These are phyloP conservation scores for Atherinomorus stipes DNA, from an alignment of 2,113 vertebrate genomes.

Conservation along the genomic window DNA sequence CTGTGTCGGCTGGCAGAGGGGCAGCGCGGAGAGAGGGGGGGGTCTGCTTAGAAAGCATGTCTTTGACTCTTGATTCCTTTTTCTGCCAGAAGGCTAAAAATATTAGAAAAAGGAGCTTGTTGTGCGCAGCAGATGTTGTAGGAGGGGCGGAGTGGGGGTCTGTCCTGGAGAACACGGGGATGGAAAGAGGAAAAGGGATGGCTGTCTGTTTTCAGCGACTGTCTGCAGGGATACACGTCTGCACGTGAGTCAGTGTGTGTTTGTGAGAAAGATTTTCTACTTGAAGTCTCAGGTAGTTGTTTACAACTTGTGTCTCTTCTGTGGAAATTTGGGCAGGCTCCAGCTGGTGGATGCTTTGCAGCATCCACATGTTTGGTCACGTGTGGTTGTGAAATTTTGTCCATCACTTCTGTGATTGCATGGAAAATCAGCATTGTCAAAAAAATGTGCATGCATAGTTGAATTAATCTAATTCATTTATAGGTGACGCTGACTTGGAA, in stretches of 20 bases:
- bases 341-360: slow-evolving; percentile 19
- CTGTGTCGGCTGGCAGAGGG: slow-evolving; percentile 55
- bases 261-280: slow-evolving; percentile 22
- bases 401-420: background rate
- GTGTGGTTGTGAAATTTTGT: slow-evolving; percentile 6
- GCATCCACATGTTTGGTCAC: slow-evolving; percentile 8
- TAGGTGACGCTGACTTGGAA: background rate
- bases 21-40: slow-evolving; percentile 38
- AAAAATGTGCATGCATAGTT: background rate
- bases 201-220: slow-evolving; percentile 45
- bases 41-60: slow-evolving; percentile 69
- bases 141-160: slow-evolving; percentile 26
- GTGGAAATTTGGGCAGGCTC: slow-evolving; percentile 23
- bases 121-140: slow-evolving; percentile 65
- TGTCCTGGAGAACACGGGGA: slow-evolving; percentile 25
- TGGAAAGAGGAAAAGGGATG: slow-evolving; percentile 37
- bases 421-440: no score
- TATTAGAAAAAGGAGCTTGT: slow-evolving; percentile 75
- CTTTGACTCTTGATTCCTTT: slow-evolving; percentile 70
- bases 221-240: slow-evolving; percentile 43
- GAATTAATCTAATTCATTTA: background rate
- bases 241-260: slow-evolving; percentile 25
- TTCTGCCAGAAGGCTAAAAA: slow-evolving; percentile 70
- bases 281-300: slow-evolving; percentile 39
- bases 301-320: slow-evolving; percentile 19